Percentiles rank a stretch among this genome's conserved stretches.
phyloP scores from a whole-genome alignment of 2,888 invertebrate species.

The Therioaphis trifolii region DNA sequence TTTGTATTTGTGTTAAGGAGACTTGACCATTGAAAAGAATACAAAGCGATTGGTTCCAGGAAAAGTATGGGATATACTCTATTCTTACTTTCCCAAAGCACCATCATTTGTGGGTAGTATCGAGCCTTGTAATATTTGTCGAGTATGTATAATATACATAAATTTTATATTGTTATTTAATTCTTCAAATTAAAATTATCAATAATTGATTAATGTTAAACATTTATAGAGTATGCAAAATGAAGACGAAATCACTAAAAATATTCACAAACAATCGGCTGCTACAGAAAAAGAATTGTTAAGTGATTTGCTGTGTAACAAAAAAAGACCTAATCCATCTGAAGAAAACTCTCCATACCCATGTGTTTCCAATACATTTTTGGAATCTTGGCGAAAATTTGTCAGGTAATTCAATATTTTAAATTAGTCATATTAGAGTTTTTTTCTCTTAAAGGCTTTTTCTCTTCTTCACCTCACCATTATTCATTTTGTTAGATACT shows the following conservation, averaged over 20 bases:
- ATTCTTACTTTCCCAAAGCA: conserved; percentile 70
- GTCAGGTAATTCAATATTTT: conserved; percentile 69
- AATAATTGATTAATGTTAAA: no score
- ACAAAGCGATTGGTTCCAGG: conserved; percentile 70
- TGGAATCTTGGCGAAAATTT: conserved; percentile 70
- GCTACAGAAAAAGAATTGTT: conserved; percentile 68
- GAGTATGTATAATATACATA: no score
- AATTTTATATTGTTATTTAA: no score
- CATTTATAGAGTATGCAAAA: conserved; percentile 65
- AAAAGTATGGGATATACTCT: conserved; percentile 71
- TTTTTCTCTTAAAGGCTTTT: no score
- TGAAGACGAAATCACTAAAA: conserved; percentile 66
- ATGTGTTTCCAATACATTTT: conserved; percentile 67
- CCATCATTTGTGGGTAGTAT: conserved; percentile 68
- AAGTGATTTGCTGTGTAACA: conserved; percentile 68
- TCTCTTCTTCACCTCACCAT: no score
- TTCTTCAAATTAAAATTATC: no score
- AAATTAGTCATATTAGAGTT: no score
- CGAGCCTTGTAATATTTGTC: conserved; percentile 67
- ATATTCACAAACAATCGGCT: conserved; percentile 66
- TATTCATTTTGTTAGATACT: no score
- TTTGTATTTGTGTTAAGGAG: conserved; percentile 66
- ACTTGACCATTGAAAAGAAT: conserved; percentile 68
- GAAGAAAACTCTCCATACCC: conserved; percentile 66
- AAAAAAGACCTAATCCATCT: conserved; percentile 66